Conservation (phyloP, 2,888 invertebrate genomes). For the Lycia hirtaria region DNA sequence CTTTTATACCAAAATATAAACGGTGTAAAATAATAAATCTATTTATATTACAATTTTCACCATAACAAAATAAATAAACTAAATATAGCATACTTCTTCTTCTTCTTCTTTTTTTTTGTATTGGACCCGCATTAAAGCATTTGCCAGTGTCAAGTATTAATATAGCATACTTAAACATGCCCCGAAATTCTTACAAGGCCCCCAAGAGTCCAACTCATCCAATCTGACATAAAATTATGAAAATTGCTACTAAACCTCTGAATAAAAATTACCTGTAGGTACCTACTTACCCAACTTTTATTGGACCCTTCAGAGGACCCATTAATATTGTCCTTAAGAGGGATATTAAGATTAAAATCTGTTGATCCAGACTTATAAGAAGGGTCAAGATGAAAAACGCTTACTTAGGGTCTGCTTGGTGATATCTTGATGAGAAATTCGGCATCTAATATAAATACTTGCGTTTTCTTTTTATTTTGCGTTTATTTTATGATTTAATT, state of each 20-base stretch:
- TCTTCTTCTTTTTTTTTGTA: too few species aligned
- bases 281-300: constrained; percentile 21
- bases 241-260: constrained; percentile 20
- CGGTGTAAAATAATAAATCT: too few species aligned
- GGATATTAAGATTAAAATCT: constrained; percentile 57
- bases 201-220: constrained; percentile 8
- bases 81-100: too few species aligned
- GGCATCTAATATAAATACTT: background rate
- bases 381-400: constrained; percentile 35
- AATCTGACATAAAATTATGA: constrained; percentile 24
- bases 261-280: constrained; percentile 26
- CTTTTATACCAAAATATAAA: too few species aligned
- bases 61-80: too few species aligned
- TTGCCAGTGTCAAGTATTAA: too few species aligned
- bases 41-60: too few species aligned
- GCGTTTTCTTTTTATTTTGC: too few species aligned
- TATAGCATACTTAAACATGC: too few species aligned
- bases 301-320: constrained; percentile 16
- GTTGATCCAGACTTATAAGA: constrained; percentile 47
- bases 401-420: constrained; percentile 12
- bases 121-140: too few species aligned
- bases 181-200: constrained; percentile 5
- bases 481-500: too few species aligned
- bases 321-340: constrained; percentile 35
- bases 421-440: constrained; percentile 40